These are phyloP conservation scores for Drosophila jambulina DNA, from an alignment of 1,140 invertebrate species.

Conservation along the genomic window DNA sequence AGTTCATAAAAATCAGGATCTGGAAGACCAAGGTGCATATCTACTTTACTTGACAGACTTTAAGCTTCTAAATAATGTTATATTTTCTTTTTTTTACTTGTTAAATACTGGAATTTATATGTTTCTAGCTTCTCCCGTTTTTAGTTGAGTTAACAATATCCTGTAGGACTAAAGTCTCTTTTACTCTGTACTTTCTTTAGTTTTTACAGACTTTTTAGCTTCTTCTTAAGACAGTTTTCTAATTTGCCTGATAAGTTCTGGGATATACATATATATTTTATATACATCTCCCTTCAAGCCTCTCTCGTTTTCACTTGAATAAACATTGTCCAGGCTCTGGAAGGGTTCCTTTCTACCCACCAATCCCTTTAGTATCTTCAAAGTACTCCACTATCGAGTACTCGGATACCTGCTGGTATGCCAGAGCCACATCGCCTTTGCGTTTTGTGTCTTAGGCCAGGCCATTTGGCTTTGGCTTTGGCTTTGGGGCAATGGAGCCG, in stretches of 20 bases:
- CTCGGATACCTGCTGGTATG: slow-evolving; percentile 11
- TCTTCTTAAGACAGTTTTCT: neutral
- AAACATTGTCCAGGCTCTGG: neutral
- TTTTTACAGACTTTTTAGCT: no score
- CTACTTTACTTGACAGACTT: neutral
- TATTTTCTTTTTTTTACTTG: no score
- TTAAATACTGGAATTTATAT: neutral
- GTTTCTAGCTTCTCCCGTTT: neutral
- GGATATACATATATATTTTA: neutral
- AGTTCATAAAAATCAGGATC: neutral
- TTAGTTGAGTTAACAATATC: neutral
- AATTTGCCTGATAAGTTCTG: neutral
- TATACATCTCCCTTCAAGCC: neutral
- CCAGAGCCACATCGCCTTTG: slow-evolving; percentile 18
- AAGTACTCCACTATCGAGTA: slow-evolving; percentile 7
- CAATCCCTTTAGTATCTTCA: slow-evolving; percentile 6
- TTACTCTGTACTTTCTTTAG: no score
- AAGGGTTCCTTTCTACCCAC: neutral
- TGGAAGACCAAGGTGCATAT: neutral
- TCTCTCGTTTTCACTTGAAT: neutral
- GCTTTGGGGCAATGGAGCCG: slow-evolving; percentile 33
- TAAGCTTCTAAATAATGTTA: neutral
- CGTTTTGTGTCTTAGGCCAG: slow-evolving; percentile 26
- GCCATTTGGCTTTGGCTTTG: slow-evolving; percentile 38
- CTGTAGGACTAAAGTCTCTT: neutral